Conservation (phyloP, 2,888 invertebrate genomes). For the Athalia cordata region DNA sequence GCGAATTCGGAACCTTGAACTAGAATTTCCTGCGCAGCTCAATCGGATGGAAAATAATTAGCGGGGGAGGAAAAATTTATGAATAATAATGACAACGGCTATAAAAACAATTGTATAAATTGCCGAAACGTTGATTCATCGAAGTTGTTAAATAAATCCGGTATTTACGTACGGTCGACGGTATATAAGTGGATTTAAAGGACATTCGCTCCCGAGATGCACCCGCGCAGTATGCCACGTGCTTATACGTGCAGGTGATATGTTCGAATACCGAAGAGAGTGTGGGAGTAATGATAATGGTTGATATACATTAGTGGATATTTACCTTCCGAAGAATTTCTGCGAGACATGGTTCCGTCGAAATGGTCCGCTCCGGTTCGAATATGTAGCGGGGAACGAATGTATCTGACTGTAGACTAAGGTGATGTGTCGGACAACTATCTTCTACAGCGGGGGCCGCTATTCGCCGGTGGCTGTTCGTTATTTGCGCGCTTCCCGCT, state of each 20-base stretch:
- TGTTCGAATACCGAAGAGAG: not conserved
- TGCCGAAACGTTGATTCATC: too few species aligned
- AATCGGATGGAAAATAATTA: too few species aligned
- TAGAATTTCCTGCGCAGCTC: too few species aligned
- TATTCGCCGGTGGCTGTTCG: not conserved
- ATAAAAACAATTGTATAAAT: too few species aligned
- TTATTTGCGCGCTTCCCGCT: too few species aligned
- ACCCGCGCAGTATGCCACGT: not conserved
- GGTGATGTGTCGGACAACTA: not conserved
- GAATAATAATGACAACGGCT: too few species aligned
- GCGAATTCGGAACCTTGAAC: too few species aligned
- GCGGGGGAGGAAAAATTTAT: too few species aligned
- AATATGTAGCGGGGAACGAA: not conserved
- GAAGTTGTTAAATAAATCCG: too few species aligned
- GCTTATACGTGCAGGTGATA: not conserved
- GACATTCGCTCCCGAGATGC: too few species aligned
- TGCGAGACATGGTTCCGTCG: constrained; percentile 8
- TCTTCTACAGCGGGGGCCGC: not conserved
- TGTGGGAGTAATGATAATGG: not conserved
- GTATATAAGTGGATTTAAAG: too few species aligned
- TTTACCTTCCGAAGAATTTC: constrained; percentile 25
- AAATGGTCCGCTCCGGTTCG: not conserved
- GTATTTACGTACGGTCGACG: too few species aligned
- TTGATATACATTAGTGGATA: not conserved
- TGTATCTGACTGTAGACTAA: not conserved